A percentile compares a stretch with the other conserved stretches of the same genome.
phyloP scores from a whole-genome alignment of 2,888 invertebrate genomes.

The Phlogophora meticulosa region DNA sequence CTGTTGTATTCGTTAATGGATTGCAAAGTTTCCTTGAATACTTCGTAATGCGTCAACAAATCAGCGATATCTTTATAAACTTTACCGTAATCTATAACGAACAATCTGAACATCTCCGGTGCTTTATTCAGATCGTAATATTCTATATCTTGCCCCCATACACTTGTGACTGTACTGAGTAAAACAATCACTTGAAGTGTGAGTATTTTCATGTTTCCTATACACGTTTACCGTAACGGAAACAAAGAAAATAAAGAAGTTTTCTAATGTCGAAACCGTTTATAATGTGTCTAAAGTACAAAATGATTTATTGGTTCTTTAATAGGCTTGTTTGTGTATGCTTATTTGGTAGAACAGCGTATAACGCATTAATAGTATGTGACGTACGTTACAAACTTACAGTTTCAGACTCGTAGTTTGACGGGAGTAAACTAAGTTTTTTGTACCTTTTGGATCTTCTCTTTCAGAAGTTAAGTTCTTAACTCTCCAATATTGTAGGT shows the following conservation, averaged over 20 bases:
- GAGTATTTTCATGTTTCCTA: conserved; percentile 26
- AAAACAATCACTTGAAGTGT: neutral
- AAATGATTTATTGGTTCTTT: conserved; percentile 13
- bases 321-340: conserved; percentile 12
- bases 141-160: conserved; percentile 9
- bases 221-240: neutral
- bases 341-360: conserved; percentile 23
- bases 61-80: conserved; percentile 17
- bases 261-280: conserved; percentile 1
- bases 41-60: conserved; percentile 35
- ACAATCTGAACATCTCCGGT: conserved; percentile 22
- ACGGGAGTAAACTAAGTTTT: conserved; percentile 1
- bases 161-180: neutral
- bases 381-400: neutral
- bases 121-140: conserved; percentile 49
- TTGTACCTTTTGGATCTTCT: neutral
- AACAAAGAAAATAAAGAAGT: conserved; percentile 15
- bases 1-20: conserved; percentile 34
- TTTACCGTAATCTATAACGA: conserved; percentile 19
- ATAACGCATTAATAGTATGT: neutral
- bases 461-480: too few species aligned
- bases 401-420: neutral
- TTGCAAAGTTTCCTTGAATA: conserved; percentile 28
- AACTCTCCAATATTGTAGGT: too few species aligned
- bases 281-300: conserved; percentile 14